These are phyloP conservation scores for Euphydryas editha DNA, from an alignment of 2,888 invertebrate genomes.

Conservation along the genomic window DNA sequence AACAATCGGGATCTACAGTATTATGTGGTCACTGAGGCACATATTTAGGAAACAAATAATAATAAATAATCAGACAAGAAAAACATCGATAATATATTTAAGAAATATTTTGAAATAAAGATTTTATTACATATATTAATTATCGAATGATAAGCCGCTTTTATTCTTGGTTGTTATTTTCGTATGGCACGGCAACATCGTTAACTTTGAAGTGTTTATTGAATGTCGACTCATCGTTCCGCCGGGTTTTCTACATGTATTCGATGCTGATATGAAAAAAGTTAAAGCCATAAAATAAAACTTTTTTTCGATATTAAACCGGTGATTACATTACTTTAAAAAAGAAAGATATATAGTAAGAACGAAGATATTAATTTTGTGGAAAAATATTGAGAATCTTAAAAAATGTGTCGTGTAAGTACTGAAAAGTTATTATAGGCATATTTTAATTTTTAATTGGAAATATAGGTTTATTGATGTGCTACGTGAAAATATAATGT, in stretches of 20 bases:
- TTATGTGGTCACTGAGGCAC: too few relatives aligned
- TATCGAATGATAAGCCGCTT: background rate
- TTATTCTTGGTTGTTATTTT: conserved; percentile 13
- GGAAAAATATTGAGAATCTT: background rate
- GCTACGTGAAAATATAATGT: background rate
- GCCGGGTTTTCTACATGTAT: conserved; percentile 33
- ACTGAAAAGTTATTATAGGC: background rate
- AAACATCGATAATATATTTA: background rate
- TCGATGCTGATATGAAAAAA: conserved; percentile 68
- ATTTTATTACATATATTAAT: background rate
- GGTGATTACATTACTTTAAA: conserved; percentile 2
- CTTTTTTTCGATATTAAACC: conserved; percentile 29
- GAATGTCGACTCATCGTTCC: conserved; percentile 35
- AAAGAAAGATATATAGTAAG: background rate
- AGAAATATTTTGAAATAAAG: background rate
- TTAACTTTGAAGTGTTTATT: conserved; percentile 57
- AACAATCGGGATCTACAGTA: too few relatives aligned
- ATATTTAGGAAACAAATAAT: too few relatives aligned
- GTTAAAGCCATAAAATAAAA: conserved; percentile 47
- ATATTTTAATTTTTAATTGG: background rate
- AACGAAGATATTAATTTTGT: background rate
- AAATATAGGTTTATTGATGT: background rate
- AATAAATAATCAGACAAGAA: too few relatives aligned
- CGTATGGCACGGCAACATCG: conserved; percentile 13
- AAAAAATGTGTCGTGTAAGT: background rate